Evolutionary conservation across 1,140 invertebrate genomes (phyloP).

Genomic region (Zaprionus tsacasi): DNA sequence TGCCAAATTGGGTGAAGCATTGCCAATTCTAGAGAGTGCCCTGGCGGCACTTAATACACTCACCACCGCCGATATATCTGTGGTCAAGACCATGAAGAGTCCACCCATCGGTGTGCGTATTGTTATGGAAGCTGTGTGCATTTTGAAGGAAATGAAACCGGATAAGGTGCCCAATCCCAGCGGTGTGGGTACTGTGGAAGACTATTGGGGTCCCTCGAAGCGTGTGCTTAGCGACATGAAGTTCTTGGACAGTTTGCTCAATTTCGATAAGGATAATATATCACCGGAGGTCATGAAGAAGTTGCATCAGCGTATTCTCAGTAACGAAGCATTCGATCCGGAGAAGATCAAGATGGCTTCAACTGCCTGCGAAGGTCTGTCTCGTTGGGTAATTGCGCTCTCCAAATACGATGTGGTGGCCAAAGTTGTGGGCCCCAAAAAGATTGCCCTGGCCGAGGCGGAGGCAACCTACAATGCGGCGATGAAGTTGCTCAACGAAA

Average conservation of each 20-base stretch:
- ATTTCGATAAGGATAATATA: conserved; percentile 97
- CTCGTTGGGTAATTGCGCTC: conserved; percentile 96
- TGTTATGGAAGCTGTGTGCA: conserved; percentile 98
- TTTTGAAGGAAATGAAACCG: conserved; percentile 89
- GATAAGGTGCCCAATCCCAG: conserved; percentile 87
- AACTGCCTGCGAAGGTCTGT: conserved; percentile 92
- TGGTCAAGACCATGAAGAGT: conserved; percentile 99
- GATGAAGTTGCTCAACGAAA: conserved; percentile 89
- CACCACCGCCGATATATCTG: conserved; percentile 95
- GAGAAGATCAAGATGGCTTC: conserved; percentile 93
- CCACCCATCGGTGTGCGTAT: conserved; percentile 96
- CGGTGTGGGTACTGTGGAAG: conserved; percentile 92
- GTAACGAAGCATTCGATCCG: conserved; percentile 95
- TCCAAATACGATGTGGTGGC: conserved; percentile 97
- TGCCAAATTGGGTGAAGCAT: conserved; percentile 95
- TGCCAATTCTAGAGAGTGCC: conserved; percentile 96
- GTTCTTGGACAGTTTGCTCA: conserved; percentile 93
- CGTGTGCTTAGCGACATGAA: conserved; percentile 95
- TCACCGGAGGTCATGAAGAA: conserved; percentile 92
- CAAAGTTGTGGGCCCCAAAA: conserved; percentile 94
- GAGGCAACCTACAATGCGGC: conserved; percentile 89
- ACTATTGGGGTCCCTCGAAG: conserved; percentile 97
- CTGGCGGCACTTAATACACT: conserved; percentile 95
- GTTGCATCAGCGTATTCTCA: conserved; percentile 92
- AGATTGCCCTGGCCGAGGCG: conserved; percentile 90